Evolutionary conservation across 2,888 invertebrate genomes (phyloP).

Genomic region (Thymelicus sylvestris): DNA sequence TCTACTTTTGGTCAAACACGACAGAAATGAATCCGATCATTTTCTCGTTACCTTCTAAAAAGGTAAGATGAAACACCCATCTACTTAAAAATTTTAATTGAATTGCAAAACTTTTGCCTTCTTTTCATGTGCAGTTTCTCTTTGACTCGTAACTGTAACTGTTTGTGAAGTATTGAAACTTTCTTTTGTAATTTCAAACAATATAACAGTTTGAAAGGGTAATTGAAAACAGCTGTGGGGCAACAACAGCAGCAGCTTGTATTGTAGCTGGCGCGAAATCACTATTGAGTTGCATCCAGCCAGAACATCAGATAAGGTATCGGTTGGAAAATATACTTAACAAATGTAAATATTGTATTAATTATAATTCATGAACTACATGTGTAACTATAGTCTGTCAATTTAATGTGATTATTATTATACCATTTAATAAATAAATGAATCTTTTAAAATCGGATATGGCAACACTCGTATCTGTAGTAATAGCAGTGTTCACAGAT

Average conservation of each 20-base stretch:
- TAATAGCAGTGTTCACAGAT: no score
- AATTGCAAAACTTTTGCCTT: constrained; percentile 32
- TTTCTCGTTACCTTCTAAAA: constrained; percentile 61
- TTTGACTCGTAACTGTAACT: neutral
- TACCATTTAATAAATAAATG: no score
- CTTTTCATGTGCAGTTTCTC: constrained; percentile 13
- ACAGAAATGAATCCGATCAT: constrained; percentile 64
- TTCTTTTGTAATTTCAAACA: constrained; percentile 7
- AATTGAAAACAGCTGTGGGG: neutral
- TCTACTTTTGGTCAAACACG: constrained; percentile 69
- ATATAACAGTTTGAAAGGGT: neutral
- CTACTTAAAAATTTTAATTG: constrained; percentile 14
- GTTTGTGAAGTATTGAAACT: constrained; percentile 1
- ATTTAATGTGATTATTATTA: no score
- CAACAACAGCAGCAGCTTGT: neutral
- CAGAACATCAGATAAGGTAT: no score
- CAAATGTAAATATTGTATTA: no score
- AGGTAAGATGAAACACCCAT: constrained; percentile 50
- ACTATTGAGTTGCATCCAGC: no score
- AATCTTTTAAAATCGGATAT: no score
- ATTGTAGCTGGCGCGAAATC: neutral
- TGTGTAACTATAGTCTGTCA: no score
- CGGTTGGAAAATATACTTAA: no score
- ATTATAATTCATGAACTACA: no score
- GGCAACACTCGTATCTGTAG: no score